These are phyloP conservation scores for Falco biarmicus DNA, from an alignment of 2,797 vertebrate genomes.

Conservation along the genomic window DNA sequence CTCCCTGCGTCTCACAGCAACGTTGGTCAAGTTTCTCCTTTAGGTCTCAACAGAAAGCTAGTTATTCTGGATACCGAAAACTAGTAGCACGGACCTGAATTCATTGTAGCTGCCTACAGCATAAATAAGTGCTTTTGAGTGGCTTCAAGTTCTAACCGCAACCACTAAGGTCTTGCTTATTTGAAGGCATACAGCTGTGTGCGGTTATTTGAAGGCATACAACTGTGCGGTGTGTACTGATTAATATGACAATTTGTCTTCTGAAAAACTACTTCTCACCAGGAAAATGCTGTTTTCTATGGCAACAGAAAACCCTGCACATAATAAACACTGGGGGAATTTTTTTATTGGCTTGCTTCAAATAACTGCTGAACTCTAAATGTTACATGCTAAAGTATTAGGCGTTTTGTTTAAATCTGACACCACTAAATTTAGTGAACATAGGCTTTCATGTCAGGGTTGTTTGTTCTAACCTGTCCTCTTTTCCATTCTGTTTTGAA, in stretches of 20 bases:
- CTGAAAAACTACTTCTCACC: background rate
- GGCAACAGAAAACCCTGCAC: background rate
- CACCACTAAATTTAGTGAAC: background rate
- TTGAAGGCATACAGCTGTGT: background rate
- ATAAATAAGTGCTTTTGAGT: background rate
- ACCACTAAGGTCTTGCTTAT: background rate
- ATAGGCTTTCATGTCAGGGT: background rate
- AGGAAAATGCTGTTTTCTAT: background rate
- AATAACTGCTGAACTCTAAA: background rate
- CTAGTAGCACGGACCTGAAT: background rate
- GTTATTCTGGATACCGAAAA: background rate
- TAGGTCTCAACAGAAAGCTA: background rate
- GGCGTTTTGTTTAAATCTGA: background rate
- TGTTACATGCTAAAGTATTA: background rate
- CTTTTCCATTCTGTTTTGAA: background rate
- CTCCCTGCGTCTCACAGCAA: fast-evolving
- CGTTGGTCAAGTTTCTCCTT: background rate
- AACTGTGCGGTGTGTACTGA: background rate
- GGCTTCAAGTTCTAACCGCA: background rate
- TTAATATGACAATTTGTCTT: background rate
- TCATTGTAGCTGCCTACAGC: background rate
- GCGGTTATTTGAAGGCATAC: background rate
- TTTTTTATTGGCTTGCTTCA: background rate
- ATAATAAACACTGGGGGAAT: background rate
- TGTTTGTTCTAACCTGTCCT: background rate